Evolutionary conservation across 2,797 vertebrate genomes (phyloP).

Genomic region (Protosalanx chinensis): DNA sequence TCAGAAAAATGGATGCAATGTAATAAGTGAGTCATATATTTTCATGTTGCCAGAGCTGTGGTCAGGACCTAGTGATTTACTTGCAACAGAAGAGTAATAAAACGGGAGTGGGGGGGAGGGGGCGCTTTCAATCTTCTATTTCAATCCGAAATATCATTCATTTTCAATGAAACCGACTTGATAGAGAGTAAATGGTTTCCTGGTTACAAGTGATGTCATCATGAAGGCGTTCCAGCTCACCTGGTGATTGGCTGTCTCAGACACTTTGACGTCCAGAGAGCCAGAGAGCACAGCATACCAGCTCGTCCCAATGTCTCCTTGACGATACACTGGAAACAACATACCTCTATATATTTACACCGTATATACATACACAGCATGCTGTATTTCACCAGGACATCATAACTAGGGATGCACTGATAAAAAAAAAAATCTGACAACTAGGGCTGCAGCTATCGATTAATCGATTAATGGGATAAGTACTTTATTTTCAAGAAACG

Average conservation of each 20-base stretch:
- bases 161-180: neutral
- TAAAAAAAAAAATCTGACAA: too few relatives aligned
- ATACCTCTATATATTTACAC: neutral
- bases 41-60: neutral
- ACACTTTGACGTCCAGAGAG: conserved; percentile 97
- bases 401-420: neutral
- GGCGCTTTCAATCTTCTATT: neutral
- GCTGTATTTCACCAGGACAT: neutral
- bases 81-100: neutral
- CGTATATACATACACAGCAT: too few relatives aligned
- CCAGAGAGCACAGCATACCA: conserved; percentile 96
- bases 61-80: neutral
- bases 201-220: neutral
- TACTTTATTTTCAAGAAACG: too few relatives aligned
- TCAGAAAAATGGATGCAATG: too few relatives aligned
- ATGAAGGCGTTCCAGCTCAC: conserved; percentile 59
- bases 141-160: neutral
- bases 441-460: too few relatives aligned
- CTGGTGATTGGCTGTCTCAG: conserved; percentile 92
- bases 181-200: neutral
- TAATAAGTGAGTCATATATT: too few relatives aligned
- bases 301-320: conserved; percentile 96
- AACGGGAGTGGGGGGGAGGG: neutral
- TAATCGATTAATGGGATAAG: too few relatives aligned
- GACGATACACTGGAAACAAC: conserved; percentile 83